Evolutionary conservation across 1,140 invertebrate genomes (phyloP), one percentile per base, ranked within the genome.

Genomic region (Dufourea novaeangliae): DNA sequence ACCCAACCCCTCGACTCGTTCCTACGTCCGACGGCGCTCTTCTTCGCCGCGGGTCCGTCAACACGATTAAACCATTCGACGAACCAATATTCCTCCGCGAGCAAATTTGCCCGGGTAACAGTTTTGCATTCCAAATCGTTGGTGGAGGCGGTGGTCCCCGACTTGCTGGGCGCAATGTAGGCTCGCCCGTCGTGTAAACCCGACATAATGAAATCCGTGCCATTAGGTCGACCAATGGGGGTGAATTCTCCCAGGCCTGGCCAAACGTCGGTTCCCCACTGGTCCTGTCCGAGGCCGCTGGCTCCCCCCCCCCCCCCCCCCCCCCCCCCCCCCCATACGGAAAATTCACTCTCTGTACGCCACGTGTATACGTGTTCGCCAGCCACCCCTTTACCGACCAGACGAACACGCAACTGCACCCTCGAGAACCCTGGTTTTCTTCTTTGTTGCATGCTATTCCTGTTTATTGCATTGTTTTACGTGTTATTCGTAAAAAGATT

Each of bases 131-230:
- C 77, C 50, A 71, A 84, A 84, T 84, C 67, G 70, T 37, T 37
- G 41, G 44, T 11, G 39, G 25, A 17, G 22, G 44, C 0, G 20
- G 20, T n/a, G n/a, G n/a, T n/a, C n/a, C n/a, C 62, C 27, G 75
- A 71, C 70, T 76, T 62, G 68, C 37, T 46, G n/a, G 5, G 41
- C 46, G 66, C 54, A 59, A 79, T 70, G 63, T 68, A 64, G 68
- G 61, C 77, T 20, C 77, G 44, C 37, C n/a, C 67, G 44, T 44
- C 77, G 63, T 69, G 72, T 63, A 84, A 81, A 84, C 73, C 71
- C 22, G 50, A 67, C 84, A 85, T 86, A 86, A 86, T 86, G 84
- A 85, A 86, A 86, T 86, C 80, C 83, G 80, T 86, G 78, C 84
- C 85, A 86, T 86, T 86, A 86, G 85, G 81, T 80, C 70, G 74